A percentile compares a stretch with the other conserved stretches of the same genome.
Evolutionary conservation across 2,888 invertebrate species (phyloP).

Genomic region (Leuctra nigra): DNA sequence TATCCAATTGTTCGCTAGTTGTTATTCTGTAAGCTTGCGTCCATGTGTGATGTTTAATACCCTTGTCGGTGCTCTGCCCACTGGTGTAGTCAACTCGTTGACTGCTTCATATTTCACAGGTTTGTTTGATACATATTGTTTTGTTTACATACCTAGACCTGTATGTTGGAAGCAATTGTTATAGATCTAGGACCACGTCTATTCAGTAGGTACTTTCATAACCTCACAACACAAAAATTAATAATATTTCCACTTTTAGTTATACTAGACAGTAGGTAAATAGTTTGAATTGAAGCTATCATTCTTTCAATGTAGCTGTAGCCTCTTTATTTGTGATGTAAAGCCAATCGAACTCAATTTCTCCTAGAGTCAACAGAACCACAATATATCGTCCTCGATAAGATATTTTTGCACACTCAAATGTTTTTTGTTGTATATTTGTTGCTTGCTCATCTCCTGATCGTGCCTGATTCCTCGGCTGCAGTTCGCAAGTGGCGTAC

Average conservation of each 20-base stretch:
- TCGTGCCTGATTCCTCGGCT: constrained; percentile 16
- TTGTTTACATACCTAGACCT: background rate
- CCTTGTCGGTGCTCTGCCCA: constrained; percentile 34
- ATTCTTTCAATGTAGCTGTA: background rate
- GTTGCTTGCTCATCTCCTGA: too few relatives aligned
- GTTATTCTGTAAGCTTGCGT: too few relatives aligned
- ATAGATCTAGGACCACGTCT: background rate
- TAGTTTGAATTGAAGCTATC: constrained; percentile 22
- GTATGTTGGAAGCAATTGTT: background rate
- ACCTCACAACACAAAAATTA: too few relatives aligned
- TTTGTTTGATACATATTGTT: constrained; percentile 29
- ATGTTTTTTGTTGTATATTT: too few relatives aligned
- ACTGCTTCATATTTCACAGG: constrained; percentile 37
- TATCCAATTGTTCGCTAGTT: too few relatives aligned
- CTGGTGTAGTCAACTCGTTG: constrained; percentile 36
- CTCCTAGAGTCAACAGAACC: background rate
- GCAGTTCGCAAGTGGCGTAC: constrained; percentile 29
- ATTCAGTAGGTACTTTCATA: too few relatives aligned
- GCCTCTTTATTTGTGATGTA: background rate
- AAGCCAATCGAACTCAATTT: background rate
- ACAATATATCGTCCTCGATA: background rate
- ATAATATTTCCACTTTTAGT: too few relatives aligned
- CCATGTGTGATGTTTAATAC: constrained; percentile 22
- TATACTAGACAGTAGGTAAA: too few relatives aligned
- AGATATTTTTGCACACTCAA: background rate